phyloP scores from a whole-genome alignment of 2,113 vertebrate species.

The Polypterus senegalus region DNA sequence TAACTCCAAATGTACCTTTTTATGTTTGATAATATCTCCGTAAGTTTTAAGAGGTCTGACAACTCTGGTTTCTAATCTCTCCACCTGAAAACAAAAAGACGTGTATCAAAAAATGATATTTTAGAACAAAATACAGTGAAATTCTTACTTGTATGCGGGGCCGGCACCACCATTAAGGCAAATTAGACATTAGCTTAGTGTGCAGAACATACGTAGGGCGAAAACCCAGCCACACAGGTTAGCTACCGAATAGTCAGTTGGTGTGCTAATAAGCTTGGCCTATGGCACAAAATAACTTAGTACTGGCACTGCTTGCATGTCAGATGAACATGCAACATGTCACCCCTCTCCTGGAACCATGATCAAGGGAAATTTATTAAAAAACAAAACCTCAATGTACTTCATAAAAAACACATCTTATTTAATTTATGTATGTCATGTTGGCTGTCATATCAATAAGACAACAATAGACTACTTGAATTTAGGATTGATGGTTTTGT shows the following conservation, averaged over 20 bases:
- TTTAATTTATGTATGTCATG: too few relatives aligned
- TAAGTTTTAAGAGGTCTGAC: slow-evolving; percentile 47
- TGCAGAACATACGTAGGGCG: background rate
- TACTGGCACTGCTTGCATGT: too few relatives aligned
- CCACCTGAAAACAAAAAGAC: slow-evolving; percentile 31
- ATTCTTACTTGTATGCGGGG: background rate
- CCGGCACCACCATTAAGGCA: background rate
- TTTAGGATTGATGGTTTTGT: background rate
- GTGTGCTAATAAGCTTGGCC: too few relatives aligned
- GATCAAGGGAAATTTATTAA: too few relatives aligned
- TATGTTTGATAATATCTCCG: slow-evolving; percentile 42
- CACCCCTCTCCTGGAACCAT: too few relatives aligned
- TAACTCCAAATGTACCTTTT: slow-evolving; percentile 35
- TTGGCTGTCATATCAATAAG: too few relatives aligned
- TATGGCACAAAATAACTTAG: too few relatives aligned
- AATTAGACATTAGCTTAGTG: background rate
- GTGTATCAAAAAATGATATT: background rate
- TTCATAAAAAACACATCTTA: too few relatives aligned
- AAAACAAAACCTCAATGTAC: too few relatives aligned
- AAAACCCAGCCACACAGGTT: background rate
- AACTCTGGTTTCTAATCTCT: slow-evolving; percentile 55
- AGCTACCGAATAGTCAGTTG: too few relatives aligned
- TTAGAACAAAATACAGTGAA: background rate
- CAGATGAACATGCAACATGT: too few relatives aligned
- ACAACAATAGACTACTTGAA: background rate